phyloP scores from a whole-genome alignment of 2,888 invertebrate species.

The Synergus gifuensis region DNA sequence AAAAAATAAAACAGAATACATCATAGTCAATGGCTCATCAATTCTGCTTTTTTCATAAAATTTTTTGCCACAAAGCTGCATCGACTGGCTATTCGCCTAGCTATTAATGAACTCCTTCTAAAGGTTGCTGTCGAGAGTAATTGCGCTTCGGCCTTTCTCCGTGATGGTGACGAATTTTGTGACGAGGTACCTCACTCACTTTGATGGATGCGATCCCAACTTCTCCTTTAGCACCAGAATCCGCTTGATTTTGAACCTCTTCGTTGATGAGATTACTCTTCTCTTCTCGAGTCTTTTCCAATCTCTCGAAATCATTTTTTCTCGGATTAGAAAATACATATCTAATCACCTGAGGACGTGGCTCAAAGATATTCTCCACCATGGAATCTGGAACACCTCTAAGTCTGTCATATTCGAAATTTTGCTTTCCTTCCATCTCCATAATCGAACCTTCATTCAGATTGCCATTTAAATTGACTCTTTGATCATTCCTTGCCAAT shows the following conservation, averaged over 20 bases:
- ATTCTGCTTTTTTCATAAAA: not conserved
- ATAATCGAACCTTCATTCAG: not conserved
- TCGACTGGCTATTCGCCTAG: not conserved
- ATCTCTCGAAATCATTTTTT: slow-evolving; percentile 6
- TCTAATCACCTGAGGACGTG: slow-evolving; percentile 66
- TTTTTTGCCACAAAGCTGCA: not conserved
- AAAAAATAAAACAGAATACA: not conserved
- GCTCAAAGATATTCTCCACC: slow-evolving; percentile 64
- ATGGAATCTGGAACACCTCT: not conserved
- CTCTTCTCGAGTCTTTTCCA: slow-evolving; percentile 19
- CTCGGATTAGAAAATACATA: slow-evolving; percentile 57
- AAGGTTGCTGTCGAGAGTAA: slow-evolving; percentile 44
- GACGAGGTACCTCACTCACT: slow-evolving; percentile 55
- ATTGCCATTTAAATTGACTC: not conserved
- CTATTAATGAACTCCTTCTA: not conserved
- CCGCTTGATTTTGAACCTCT: slow-evolving; percentile 33
- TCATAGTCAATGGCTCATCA: not conserved
- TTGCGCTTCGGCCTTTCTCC: slow-evolving; percentile 59
- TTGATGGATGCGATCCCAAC: slow-evolving; percentile 55
- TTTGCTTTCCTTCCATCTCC: not conserved
- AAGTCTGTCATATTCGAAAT: not conserved
- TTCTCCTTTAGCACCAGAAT: slow-evolving; percentile 39
- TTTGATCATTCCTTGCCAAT: not conserved
- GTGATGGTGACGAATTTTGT: slow-evolving; percentile 60
- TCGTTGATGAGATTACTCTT: slow-evolving; percentile 43